Evolutionary conservation across 2,888 invertebrate genomes (phyloP).

Genomic region (Drosophila pullipes): DNA sequence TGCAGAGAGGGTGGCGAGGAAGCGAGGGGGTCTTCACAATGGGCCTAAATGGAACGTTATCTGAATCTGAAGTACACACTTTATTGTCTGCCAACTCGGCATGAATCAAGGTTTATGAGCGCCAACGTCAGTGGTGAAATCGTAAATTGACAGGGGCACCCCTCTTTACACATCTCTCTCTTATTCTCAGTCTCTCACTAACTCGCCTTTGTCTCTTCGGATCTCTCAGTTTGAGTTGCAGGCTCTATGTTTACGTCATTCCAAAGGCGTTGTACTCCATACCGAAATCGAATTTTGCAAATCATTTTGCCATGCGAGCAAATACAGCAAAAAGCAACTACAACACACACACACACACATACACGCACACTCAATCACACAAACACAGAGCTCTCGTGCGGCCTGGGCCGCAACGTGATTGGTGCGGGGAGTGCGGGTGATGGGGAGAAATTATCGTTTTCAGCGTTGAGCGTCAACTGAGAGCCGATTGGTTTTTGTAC

Average conservation of each 20-base stretch:
- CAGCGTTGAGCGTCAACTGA: conserved; percentile 28
- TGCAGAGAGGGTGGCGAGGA: neutral
- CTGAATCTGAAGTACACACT: conserved; percentile 44
- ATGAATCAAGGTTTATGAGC: conserved; percentile 67
- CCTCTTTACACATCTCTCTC: neutral
- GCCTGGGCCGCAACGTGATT: neutral
- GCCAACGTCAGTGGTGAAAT: conserved; percentile 61
- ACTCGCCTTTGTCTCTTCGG: neutral
- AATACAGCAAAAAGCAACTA: conserved; percentile 40
- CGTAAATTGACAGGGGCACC: conserved; percentile 32
- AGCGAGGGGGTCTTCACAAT: conserved; percentile 2
- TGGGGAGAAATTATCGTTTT: conserved; percentile 7
- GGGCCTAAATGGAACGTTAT: conserved; percentile 39
- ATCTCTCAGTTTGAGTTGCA: conserved; percentile 11
- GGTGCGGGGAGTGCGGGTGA: neutral
- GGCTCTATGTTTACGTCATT: conserved; percentile 60
- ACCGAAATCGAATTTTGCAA: conserved; percentile 55
- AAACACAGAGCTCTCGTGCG: conserved; percentile 38
- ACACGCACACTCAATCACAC: neutral
- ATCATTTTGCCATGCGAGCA: conserved; percentile 49
- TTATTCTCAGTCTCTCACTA: conserved; percentile 1
- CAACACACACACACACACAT: conserved; percentile 2
- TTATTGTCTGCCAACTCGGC: conserved; percentile 61
- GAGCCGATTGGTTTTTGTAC: conserved; percentile 62
- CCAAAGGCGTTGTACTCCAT: conserved; percentile 33